These are phyloP conservation scores for Conomelus anceps DNA, from an alignment of 2,888 invertebrate species.

Conservation along the genomic window DNA sequence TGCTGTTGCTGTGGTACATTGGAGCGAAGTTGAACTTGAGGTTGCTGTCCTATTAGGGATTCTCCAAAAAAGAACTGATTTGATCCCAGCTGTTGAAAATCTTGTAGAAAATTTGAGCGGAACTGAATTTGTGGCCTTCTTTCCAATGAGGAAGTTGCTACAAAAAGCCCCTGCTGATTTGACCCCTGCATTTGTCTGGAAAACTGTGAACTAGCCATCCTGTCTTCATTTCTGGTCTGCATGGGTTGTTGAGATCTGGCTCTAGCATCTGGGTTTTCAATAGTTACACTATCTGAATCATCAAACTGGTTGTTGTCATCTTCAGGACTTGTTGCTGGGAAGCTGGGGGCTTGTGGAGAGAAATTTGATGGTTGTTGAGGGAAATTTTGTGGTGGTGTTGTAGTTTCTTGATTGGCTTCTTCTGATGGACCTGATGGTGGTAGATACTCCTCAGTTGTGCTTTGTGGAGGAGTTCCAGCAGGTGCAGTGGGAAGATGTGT, in stretches of 20 bases:
- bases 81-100: not conserved
- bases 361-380: slow-evolving; percentile 15
- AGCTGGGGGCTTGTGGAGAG: slow-evolving; percentile 11
- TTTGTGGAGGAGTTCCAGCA: slow-evolving; percentile 28
- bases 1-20: slow-evolving; percentile 4
- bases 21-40: not conserved
- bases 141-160: too few relatives aligned
- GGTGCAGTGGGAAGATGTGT: slow-evolving; percentile 34
- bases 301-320: slow-evolving; percentile 26
- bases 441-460: slow-evolving; percentile 16
- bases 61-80: not conserved
- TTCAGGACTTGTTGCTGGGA: slow-evolving; percentile 15
- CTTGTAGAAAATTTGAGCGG: slow-evolving; percentile 16
- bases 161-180: slow-evolving; percentile 13
- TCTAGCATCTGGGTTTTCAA: slow-evolving; percentile 33
- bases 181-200: not conserved
- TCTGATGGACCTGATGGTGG: slow-evolving; percentile 29
- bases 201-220: not conserved
- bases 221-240: slow-evolving; percentile 15
- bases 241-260: slow-evolving; percentile 9
- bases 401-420: slow-evolving; percentile 26
- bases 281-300: slow-evolving; percentile 31
- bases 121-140: slow-evolving; percentile 18
- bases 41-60: not conserved
- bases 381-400: slow-evolving; percentile 19